Evolutionary conservation across 2,113 vertebrate species (phyloP).

Genomic region (Mirounga angustirostris): DNA sequence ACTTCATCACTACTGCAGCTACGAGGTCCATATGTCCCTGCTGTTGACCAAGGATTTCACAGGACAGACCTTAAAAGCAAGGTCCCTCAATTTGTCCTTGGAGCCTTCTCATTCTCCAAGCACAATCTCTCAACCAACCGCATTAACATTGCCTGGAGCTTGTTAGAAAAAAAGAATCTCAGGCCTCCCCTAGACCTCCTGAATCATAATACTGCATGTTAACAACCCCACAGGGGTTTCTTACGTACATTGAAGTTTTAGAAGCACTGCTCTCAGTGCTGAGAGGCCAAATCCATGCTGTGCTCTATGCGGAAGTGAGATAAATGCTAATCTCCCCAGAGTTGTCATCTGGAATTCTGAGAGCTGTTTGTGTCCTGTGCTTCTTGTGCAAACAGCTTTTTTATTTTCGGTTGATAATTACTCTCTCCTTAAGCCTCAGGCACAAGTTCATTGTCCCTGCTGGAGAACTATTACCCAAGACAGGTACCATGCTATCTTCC

Average conservation of each 20-base stretch:
- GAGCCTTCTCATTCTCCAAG: neutral
- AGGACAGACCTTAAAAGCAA: neutral
- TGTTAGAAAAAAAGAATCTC: neutral
- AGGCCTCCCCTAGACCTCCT: neutral
- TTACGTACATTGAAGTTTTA: neutral
- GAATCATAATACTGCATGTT: neutral
- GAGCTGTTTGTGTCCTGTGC: neutral
- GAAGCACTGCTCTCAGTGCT: neutral
- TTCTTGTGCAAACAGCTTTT: neutral
- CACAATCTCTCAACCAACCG: neutral
- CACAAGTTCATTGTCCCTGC: neutral
- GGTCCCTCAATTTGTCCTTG: neutral
- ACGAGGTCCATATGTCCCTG: no score
- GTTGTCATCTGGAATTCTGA: slow-evolving; percentile 25
- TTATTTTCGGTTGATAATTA: neutral
- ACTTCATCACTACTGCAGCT: neutral
- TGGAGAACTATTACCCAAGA: neutral
- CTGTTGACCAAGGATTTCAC: neutral
- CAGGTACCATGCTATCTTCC: neutral
- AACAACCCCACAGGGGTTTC: neutral
- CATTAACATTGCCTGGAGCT: neutral
- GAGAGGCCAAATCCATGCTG: neutral
- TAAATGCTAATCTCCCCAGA: neutral
- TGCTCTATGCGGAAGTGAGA: neutral
- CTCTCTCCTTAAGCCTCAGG: neutral